These are phyloP conservation scores for Lamellibrachia luymesi DNA, from an alignment of 1,140 invertebrate genomes.

Conservation along the genomic window DNA sequence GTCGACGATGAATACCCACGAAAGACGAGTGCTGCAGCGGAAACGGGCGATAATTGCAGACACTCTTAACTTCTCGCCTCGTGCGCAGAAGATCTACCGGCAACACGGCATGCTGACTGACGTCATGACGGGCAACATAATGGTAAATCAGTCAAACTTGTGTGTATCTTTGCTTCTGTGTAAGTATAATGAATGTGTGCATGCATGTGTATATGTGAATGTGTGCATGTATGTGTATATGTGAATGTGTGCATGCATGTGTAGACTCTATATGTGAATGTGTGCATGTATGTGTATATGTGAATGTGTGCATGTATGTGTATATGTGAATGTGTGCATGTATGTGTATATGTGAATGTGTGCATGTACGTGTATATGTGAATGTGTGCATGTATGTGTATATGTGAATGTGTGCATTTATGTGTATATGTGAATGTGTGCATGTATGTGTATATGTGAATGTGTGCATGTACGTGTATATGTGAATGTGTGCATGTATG, in stretches of 20 bases:
- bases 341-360: neutral
- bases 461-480: no score
- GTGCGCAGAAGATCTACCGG: neutral
- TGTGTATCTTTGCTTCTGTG: neutral
- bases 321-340: neutral
- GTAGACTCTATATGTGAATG: no score
- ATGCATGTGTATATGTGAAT: no score
- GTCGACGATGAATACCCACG: neutral
- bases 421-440: no score
- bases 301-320: neutral
- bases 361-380: neutral
- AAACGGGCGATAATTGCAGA: neutral
- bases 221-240: neutral
- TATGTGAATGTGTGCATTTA: no score
- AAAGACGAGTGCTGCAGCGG: neutral
- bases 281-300: no score
- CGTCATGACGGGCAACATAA: neutral
- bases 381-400: neutral
- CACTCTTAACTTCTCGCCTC: neutral
- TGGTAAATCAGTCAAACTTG: neutral
- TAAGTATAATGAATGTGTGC: no score
- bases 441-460: no score
- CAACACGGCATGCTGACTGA: neutral
- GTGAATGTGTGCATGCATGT: neutral
- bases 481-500: no score